Conservation (phyloP, 2,113 vertebrate genomes). For the Heliornis fulica region DNA sequence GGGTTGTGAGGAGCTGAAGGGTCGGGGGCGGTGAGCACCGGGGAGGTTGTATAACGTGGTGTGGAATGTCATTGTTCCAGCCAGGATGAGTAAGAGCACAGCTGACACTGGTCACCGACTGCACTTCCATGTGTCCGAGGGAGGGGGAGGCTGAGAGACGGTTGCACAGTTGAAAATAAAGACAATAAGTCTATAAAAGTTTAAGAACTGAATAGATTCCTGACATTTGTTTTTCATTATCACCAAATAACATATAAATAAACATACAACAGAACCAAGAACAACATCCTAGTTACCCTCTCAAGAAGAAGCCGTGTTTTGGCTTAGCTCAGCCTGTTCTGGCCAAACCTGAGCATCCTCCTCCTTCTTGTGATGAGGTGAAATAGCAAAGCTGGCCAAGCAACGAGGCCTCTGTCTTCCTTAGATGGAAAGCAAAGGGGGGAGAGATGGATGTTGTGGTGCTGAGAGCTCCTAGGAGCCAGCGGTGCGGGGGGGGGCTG, state of each 20-base stretch:
- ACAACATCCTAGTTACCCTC: background rate
- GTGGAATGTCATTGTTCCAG: slow-evolving; percentile 48
- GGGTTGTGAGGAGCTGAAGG: background rate
- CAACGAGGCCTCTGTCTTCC: background rate
- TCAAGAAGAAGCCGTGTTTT: background rate
- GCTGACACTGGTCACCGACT: slow-evolving; percentile 30
- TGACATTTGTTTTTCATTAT: slow-evolving; percentile 55
- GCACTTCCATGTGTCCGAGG: slow-evolving; percentile 16
- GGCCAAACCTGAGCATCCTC: background rate
- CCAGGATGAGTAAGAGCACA: slow-evolving; percentile 61
- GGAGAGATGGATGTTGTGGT: background rate
- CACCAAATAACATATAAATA: slow-evolving; percentile 64
- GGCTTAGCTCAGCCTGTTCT: background rate
- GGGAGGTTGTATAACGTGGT: slow-evolving; percentile 19
- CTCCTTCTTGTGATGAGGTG: background rate
- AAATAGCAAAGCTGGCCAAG: background rate
- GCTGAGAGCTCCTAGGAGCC: background rate
- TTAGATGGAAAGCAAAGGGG: background rate
- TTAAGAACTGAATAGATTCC: slow-evolving; percentile 53
- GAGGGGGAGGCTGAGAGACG: slow-evolving; percentile 14
- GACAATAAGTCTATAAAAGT: slow-evolving; percentile 67
- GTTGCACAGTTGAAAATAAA: slow-evolving; percentile 28
- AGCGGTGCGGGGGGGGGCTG: too few relatives aligned
- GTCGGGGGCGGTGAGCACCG: background rate
- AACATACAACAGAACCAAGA: slow-evolving; percentile 51